Evolutionary conservation across 1,140 invertebrate genomes (phyloP).

Genomic region (Meloidogyne chitwoodi): DNA sequence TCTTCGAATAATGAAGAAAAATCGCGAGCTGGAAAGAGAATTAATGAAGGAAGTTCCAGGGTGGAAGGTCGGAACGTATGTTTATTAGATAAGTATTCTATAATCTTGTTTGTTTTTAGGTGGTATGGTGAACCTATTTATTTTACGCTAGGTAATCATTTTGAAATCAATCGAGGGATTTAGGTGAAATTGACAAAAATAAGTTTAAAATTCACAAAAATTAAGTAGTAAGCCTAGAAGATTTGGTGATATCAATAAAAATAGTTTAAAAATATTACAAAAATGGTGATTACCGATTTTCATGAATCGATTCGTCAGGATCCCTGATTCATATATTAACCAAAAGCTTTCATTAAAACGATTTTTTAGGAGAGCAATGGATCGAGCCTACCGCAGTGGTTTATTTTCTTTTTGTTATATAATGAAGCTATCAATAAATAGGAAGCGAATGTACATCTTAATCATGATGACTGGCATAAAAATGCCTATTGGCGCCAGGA

Average conservation of each 20-base stretch:
- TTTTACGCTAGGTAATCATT: slow-evolving; percentile 57
- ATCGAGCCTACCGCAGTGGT: slow-evolving; percentile 48
- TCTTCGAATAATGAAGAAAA: slow-evolving; percentile 60
- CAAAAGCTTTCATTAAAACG: too few species aligned
- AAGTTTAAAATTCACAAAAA: too few species aligned
- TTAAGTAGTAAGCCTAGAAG: too few species aligned
- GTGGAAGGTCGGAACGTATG: slow-evolving; percentile 62
- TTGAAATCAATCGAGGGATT: too few species aligned
- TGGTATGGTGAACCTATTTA: slow-evolving; percentile 63
- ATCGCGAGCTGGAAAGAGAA: slow-evolving; percentile 62
- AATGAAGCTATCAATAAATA: not conserved
- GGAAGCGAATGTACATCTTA: not conserved
- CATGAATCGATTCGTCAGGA: too few species aligned
- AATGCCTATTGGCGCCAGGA: not conserved
- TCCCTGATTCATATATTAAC: too few species aligned
- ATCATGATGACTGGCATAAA: not conserved
- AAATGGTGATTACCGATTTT: too few species aligned
- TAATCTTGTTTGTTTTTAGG: too few species aligned
- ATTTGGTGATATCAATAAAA: too few species aligned
- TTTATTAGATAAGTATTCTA: not conserved
- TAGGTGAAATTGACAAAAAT: too few species aligned
- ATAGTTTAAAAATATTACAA: too few species aligned
- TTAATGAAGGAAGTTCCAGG: slow-evolving; percentile 64
- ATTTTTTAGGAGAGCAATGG: slow-evolving; percentile 54
- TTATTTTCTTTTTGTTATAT: slow-evolving; percentile 1